A percentile compares a stretch with the other conserved stretches of the same genome.
Evolutionary conservation across 35 echinoderm and acorn worm genomes (phyloP).

Genomic region (Diadema setosum): DNA sequence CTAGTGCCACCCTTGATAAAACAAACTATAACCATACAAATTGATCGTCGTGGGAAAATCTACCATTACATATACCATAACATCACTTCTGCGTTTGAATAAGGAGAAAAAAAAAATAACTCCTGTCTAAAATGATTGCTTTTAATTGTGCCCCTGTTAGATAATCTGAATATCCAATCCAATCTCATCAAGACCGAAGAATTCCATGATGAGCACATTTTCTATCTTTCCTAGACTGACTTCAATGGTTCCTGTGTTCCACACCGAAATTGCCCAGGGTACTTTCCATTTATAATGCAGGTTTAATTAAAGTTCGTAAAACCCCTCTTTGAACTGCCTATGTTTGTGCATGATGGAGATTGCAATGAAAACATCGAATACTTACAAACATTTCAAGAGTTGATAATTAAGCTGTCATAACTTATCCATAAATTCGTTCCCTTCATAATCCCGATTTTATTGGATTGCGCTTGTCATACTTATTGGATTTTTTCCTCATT

Average conservation of each 20-base stretch:
- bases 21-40: no score
- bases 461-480: background rate
- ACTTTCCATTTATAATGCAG: background rate
- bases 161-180: no score
- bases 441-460: background rate
- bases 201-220: no score
- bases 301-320: background rate
- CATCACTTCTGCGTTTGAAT: no score
- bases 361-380: background rate
- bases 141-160: no score
- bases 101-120: no score
- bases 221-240: background rate
- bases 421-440: background rate
- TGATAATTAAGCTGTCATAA: background rate
- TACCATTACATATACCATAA: no score
- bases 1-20: no score
- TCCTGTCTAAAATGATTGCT: no score
- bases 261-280: background rate
- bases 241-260: background rate
- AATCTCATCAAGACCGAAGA: no score
- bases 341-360: background rate
- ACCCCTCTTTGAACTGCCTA: background rate
- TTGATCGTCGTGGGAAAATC: no score
- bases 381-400: background rate
- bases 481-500: background rate